A percentile compares a stretch with the other conserved stretches of the same genome.
Evolutionary conservation across 2,797 vertebrate genomes (phyloP).

Genomic region (Anguilla pacifica): DNA sequence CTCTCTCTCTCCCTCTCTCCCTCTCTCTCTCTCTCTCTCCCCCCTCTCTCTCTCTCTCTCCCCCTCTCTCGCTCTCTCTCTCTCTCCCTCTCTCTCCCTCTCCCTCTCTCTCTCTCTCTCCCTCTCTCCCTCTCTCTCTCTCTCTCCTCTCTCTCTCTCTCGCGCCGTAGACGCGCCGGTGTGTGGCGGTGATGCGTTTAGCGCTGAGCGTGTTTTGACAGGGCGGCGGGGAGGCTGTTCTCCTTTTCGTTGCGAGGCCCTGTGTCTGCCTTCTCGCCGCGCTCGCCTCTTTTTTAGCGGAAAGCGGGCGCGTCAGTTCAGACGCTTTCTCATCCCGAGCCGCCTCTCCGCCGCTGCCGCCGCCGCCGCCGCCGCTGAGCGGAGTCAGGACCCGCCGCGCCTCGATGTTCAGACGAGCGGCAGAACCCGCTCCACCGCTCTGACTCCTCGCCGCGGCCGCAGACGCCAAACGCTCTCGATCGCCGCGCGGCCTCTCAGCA

Average conservation of each 20-base stretch:
- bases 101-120: no score
- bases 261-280: background rate
- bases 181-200: no score
- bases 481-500: conserved; percentile 12
- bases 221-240: background rate
- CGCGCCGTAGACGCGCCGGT: no score
- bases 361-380: background rate
- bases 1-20: no score
- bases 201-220: no score
- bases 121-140: no score
- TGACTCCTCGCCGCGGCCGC: background rate
- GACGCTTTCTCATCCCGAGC: background rate
- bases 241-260: background rate
- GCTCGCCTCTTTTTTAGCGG: background rate
- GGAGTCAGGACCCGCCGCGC: no score
- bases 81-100: no score
- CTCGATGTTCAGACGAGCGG: background rate
- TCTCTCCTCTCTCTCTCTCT: no score
- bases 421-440: background rate
- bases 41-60: no score
- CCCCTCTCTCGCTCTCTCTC: no score
- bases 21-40: no score
- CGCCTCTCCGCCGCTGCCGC: background rate
- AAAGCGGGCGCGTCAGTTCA: background rate
- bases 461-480: background rate